Percentiles rank a stretch among this genome's conserved stretches.
Evolutionary conservation across 2,888 invertebrate species (phyloP).

Genomic region (Muschampia plurimacula): DNA sequence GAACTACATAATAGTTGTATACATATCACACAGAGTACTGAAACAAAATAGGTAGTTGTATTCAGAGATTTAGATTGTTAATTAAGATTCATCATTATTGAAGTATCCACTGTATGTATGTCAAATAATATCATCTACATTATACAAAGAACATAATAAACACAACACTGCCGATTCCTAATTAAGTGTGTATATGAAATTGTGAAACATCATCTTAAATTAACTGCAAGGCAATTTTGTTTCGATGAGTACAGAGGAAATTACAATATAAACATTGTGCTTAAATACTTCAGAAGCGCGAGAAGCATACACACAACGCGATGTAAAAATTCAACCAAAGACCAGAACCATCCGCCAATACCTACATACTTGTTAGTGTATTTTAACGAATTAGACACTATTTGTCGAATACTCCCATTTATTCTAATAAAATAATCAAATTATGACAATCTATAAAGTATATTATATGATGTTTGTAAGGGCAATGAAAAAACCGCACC

Average conservation of each 20-base stretch:
- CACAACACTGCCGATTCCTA: no score
- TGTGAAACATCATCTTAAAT: not conserved
- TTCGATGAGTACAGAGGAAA: not conserved
- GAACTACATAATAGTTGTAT: no score
- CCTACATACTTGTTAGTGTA: constrained; percentile 3
- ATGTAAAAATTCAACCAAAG: constrained; percentile 27
- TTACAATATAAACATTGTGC: constrained; percentile 3
- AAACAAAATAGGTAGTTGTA: no score
- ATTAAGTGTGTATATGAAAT: not conserved
- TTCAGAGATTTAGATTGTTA: no score
- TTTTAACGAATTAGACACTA: constrained; percentile 8
- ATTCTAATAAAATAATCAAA: constrained; percentile 10
- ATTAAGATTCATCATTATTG: no score
- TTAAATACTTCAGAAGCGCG: constrained; percentile 14
- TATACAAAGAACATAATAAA: no score
- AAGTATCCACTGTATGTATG: no score
- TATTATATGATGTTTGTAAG: constrained; percentile 48
- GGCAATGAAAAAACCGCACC: constrained; percentile 75
- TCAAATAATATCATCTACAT: no score
- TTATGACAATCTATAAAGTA: constrained; percentile 42
- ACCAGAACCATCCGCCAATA: constrained; percentile 21
- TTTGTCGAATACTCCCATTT: not conserved
- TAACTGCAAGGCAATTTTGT: not conserved
- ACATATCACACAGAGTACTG: no score
- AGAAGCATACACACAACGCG: constrained; percentile 11